Percentiles rank a stretch among this genome's conserved stretches.
Conservation (phyloP, 2,113 vertebrate genomes). For the Brachyhypopomus occidentalis region DNA sequence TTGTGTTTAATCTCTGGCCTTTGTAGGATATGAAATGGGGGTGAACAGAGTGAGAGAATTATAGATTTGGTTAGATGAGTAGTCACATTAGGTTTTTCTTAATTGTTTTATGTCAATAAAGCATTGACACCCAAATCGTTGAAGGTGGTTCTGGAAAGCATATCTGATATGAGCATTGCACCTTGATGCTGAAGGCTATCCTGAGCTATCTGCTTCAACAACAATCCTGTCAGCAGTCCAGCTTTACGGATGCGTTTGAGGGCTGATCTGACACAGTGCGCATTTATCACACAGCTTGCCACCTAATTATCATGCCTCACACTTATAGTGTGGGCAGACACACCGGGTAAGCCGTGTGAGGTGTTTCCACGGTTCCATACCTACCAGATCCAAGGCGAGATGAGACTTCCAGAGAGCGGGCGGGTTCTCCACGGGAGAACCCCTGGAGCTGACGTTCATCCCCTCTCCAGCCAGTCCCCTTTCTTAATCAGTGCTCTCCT, state of each 20-base stretch:
- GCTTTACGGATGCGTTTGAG: background rate
- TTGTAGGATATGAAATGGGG: background rate
- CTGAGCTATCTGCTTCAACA: background rate
- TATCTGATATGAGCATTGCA: background rate
- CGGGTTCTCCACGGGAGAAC: background rate
- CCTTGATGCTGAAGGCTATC: background rate
- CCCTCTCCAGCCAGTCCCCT: conserved; percentile 36
- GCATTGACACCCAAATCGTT: background rate
- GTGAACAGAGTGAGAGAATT: too few relatives aligned
- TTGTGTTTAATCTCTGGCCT: background rate
- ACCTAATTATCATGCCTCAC: background rate
- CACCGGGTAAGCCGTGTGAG: background rate
- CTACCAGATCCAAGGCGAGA: background rate
- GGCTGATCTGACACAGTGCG: background rate
- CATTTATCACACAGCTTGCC: background rate
- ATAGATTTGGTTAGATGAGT: too few relatives aligned
- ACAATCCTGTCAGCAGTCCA: background rate
- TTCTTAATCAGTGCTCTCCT: conserved; percentile 28
- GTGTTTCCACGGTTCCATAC: background rate
- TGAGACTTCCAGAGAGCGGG: background rate
- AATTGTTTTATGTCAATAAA: too few relatives aligned
- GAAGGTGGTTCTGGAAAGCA: conserved; percentile 2
- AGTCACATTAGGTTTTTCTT: too few relatives aligned
- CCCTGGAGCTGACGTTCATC: conserved; percentile 12
- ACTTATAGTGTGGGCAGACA: background rate